Base-by-base conservation (phyloP, 2,113 vertebrate species). In the Dasypus novemcinctus region DNA sequence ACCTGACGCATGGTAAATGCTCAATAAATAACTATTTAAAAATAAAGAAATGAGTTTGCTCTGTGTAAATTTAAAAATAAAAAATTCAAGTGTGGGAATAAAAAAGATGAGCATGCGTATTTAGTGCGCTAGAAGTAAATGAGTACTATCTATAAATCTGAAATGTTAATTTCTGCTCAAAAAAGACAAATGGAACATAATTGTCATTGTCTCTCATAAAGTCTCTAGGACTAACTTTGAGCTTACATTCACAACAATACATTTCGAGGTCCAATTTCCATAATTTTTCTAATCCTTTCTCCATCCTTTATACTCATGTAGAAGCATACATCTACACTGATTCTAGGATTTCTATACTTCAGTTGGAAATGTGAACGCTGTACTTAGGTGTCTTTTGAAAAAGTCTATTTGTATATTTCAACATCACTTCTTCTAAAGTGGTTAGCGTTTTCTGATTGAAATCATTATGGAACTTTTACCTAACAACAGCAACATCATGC, bases 261-360 rank as follows among this genome's bases (percentile, higher is more conserved):
- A 75, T 84, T 72, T 79, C 43, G 81, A 93, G 46, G 33, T 76
- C 91, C 79, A 95, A 64, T 90, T 89, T 96, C 63, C 63, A 89
- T 46, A 66, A 59, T 33, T 54, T 49, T 79, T 83, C 38, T 12
- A 94, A 76, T 23, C 15, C 59, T 71, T 15, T 72, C n/a, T 81
- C 72, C 43, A 75, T 63, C 33, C 38, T 87, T 83, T 43, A 90
- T 20, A 84, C 13, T 75, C 18, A 68, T 1, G 0, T 14, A 81
- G 41, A 86, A 68, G 27, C 52, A 38, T 14, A 72, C 25, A 46
- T 18, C 29, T 23, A 91, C 3, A 82, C 10, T 69, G 79, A 90
- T 79, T 84, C 75, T 38, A 69, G 23, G 41, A 80, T 38, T 59
- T 43, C 38, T 64, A 25, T 64, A 49, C 41, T 91, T 92, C 49